Percentiles rank a stretch among this genome's conserved stretches.
These are phyloP conservation scores for Norana najaformis DNA, from an alignment of 2,888 invertebrate species.

Conservation along the genomic window DNA sequence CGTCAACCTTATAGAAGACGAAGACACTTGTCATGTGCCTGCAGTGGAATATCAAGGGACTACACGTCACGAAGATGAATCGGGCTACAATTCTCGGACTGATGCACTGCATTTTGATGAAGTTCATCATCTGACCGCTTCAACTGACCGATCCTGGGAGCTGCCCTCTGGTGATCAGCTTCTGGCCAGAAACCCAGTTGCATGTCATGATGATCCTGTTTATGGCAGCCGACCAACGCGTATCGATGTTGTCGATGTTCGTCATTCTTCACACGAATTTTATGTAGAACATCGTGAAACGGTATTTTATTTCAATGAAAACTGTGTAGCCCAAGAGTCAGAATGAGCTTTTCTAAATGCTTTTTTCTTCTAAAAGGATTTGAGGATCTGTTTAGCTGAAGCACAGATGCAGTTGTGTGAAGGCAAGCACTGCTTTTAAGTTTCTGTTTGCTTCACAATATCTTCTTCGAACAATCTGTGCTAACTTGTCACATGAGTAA, in stretches of 20 bases:
- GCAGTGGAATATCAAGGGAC: neutral
- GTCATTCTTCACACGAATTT: neutral
- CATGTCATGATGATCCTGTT: neutral
- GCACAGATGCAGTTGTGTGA: no score
- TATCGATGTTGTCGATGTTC: neutral
- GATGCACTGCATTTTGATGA: neutral
- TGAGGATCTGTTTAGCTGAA: no score
- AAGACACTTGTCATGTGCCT: no score
- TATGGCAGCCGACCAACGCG: neutral
- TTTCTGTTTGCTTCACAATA: no score
- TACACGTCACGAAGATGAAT: neutral
- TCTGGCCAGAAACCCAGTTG: no score
- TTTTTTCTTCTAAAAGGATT: neutral
- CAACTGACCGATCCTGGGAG: neutral
- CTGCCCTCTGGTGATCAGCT: neutral
- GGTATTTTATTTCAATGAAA: neutral
- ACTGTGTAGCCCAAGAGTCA: neutral
- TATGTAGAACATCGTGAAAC: no score
- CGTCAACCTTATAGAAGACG: neutral
- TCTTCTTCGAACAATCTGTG: no score
- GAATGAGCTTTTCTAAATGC: neutral
- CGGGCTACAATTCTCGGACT: neutral
- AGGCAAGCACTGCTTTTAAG: no score
- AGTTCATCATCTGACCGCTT: neutral
- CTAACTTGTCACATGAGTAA: no score